Conservation (phyloP, 2,888 invertebrate species). For the Allolobophora icterica region DNA sequence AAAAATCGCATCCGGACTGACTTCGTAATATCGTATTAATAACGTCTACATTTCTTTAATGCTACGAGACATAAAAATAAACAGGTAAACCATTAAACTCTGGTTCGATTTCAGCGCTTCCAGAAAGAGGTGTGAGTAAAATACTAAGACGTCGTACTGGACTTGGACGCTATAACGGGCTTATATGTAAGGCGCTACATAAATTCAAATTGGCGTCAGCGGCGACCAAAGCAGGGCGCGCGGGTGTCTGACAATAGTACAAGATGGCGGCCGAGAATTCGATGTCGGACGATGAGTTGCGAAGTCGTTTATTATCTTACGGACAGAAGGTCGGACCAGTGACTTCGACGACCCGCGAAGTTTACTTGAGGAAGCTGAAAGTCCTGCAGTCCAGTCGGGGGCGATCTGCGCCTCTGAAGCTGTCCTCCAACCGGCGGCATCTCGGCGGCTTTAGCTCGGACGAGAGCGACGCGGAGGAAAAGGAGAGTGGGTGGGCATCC, state of each 20-base stretch:
- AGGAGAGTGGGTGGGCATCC: background rate
- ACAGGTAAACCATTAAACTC: background rate
- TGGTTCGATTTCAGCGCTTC: background rate
- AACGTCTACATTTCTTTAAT: background rate
- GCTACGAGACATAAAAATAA: background rate
- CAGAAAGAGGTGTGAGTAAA: no score
- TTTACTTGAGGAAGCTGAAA: constrained; percentile 44
- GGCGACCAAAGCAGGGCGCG: background rate
- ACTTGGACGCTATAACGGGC: no score
- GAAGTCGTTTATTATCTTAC: background rate
- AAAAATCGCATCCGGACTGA: background rate
- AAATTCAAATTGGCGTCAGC: background rate
- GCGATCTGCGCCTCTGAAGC: constrained; percentile 13
- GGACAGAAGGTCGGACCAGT: constrained; percentile 35
- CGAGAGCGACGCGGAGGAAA: constrained; percentile 44
- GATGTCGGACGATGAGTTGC: constrained; percentile 12
- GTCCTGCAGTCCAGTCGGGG: constrained; percentile 35
- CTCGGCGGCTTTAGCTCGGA: constrained; percentile 44
- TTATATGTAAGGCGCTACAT: background rate
- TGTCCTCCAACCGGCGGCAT: background rate
- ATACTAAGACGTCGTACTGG: no score
- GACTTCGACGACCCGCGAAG: constrained; percentile 42
- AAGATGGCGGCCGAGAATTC: constrained; percentile 23
- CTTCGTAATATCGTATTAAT: background rate
- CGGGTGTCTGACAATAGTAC: background rate